Evolutionary conservation across 2,797 vertebrate species (phyloP).

Genomic region (Enteromius trimaculatus): DNA sequence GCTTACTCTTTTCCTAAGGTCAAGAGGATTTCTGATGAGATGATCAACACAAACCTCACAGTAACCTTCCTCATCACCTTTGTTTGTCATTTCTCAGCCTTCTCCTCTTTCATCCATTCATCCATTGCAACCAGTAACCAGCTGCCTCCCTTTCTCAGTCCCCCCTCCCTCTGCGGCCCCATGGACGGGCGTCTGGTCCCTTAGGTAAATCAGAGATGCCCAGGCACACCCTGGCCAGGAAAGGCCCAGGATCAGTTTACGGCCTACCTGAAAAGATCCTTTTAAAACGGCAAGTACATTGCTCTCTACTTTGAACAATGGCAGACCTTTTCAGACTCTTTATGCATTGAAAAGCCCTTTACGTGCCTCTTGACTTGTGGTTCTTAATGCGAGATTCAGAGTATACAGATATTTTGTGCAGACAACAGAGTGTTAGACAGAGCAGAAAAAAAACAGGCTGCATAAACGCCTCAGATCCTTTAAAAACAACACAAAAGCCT

Average conservation of each 20-base stretch:
- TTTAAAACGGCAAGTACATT: conserved; percentile 66
- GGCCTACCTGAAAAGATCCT: conserved; percentile 76
- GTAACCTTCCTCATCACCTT: conserved; percentile 71
- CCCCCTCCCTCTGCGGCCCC: conserved; percentile 35
- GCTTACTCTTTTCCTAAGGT: neutral
- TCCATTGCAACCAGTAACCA: conserved; percentile 58
- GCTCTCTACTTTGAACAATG: conserved; percentile 71
- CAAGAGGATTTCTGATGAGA: conserved; percentile 59
- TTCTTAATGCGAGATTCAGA: neutral
- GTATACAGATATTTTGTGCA: conserved; percentile 13
- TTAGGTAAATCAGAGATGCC: conserved; percentile 76
- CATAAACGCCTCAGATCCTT: neutral
- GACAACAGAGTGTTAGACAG: neutral
- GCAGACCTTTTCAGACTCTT: conserved; percentile 67
- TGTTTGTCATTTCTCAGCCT: conserved; percentile 80
- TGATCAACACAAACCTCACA: conserved; percentile 69
- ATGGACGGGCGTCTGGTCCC: conserved; percentile 65
- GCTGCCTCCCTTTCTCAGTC: conserved; percentile 57
- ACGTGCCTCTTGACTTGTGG: conserved; percentile 24
- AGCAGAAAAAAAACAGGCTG: conserved; percentile 18
- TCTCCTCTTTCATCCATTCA: conserved; percentile 76
- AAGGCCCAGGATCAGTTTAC: conserved; percentile 77
- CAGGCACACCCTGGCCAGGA: conserved; percentile 74
- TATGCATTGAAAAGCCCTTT: conserved; percentile 65
- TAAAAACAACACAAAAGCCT: neutral